phyloP scores from a whole-genome alignment of 2,888 invertebrate species.

The Biston stratarius region DNA sequence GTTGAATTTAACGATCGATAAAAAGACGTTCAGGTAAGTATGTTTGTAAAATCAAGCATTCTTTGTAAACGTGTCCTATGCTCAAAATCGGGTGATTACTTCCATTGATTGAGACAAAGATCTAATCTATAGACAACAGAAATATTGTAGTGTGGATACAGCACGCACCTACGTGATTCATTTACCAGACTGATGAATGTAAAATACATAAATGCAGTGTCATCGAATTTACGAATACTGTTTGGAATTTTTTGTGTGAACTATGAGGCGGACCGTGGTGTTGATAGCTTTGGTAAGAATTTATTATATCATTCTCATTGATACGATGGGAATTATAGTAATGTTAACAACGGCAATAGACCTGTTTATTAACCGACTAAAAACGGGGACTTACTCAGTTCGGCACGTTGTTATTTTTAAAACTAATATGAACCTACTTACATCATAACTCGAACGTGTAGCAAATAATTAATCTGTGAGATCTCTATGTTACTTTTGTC shows the following conservation, averaged over 20 bases:
- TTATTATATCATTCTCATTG: neutral
- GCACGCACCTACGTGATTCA: constrained; percentile 42
- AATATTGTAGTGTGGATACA: constrained; percentile 31
- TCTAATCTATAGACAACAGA: neutral
- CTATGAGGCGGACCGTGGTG: constrained; percentile 41
- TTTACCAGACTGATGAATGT: constrained; percentile 13
- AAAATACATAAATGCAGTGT: constrained; percentile 35
- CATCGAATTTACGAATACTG: constrained; percentile 27
- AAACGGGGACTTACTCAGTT: too few species aligned
- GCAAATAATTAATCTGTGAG: too few species aligned
- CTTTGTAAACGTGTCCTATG: constrained; percentile 6
- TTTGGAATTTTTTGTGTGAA: constrained; percentile 26
- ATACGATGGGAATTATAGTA: neutral
- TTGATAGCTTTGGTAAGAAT: constrained; percentile 42
- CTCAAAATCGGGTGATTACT: constrained; percentile 16
- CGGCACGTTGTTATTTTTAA: too few species aligned
- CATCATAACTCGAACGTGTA: too few species aligned
- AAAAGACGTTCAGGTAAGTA: neutral
- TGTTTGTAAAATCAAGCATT: too few species aligned
- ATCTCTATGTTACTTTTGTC: too few species aligned
- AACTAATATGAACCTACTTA: too few species aligned
- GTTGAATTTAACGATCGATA: too few species aligned
- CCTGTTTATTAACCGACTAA: too few species aligned
- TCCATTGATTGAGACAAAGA: constrained; percentile 10
- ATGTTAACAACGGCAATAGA: too few species aligned